phyloP scores from a whole-genome alignment of 2,113 vertebrate genomes.

The Cygnus buccinator region DNA sequence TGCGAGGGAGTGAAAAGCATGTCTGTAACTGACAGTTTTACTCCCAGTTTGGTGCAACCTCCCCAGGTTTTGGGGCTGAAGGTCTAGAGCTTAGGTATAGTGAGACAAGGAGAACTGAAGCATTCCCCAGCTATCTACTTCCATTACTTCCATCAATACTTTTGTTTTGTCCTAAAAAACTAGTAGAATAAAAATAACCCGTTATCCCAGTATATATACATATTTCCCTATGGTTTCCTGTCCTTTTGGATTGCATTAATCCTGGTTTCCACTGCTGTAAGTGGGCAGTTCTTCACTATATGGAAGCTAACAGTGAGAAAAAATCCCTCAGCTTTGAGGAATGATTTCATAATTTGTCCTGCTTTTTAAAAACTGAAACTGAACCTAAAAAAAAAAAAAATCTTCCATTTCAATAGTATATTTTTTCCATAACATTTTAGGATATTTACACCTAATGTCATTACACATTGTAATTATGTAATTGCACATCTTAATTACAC shows the following conservation, averaged over 20 bases:
- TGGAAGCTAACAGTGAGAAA: neutral
- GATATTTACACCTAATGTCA: constrained; percentile 72
- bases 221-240: neutral
- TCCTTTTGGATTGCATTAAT: neutral
- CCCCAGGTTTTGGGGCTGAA: neutral
- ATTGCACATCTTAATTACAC: constrained; percentile 72
- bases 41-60: neutral
- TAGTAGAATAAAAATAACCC: neutral
- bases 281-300: neutral
- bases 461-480: constrained; percentile 76
- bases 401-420: constrained; percentile 27
- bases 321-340: neutral
- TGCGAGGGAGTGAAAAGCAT: neutral
- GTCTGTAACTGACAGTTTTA: neutral
- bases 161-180: neutral
- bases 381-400: neutral
- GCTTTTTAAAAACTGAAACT: neutral
- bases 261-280: neutral
- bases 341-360: constrained; percentile 9
- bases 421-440: constrained; percentile 65
- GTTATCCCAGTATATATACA: neutral
- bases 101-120: neutral
- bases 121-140: neutral
- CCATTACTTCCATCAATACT: neutral
- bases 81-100: neutral